Conservation (phyloP, 1,140 invertebrate species). For the Sminthurides bifidus region DNA sequence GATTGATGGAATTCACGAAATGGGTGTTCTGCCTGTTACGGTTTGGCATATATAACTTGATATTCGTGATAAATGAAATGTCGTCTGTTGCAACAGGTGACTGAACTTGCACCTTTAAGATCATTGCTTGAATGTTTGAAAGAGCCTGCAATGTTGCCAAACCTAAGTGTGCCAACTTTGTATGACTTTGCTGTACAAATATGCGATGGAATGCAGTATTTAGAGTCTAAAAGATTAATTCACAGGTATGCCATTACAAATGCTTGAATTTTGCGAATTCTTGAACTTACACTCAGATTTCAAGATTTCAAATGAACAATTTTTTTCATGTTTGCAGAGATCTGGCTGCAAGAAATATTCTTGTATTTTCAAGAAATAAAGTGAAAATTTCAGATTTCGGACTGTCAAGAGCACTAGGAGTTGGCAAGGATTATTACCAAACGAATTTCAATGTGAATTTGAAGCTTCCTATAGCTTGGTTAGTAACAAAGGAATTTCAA, state of each 20-base stretch:
- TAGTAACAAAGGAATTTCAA: slow-evolving; percentile 34
- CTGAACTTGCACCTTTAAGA: slow-evolving; percentile 84
- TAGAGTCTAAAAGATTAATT: slow-evolving; percentile 85
- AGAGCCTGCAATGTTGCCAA: slow-evolving; percentile 71
- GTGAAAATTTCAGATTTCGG: slow-evolving; percentile 99
- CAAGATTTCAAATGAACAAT: background rate
- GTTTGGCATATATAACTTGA: too few relatives aligned
- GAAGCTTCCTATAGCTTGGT: slow-evolving; percentile 96
- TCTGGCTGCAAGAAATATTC: slow-evolving; percentile 84
- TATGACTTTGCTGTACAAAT: slow-evolving; percentile 90
- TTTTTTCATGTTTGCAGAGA: slow-evolving; percentile 50
- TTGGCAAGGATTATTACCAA: slow-evolving; percentile 98
- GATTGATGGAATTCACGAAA: too few relatives aligned
- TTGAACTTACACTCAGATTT: background rate
- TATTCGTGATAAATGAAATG: too few relatives aligned
- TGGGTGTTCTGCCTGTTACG: too few relatives aligned
- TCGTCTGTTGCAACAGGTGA: slow-evolving; percentile 48
- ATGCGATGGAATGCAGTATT: slow-evolving; percentile 89
- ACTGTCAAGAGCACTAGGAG: slow-evolving; percentile 83
- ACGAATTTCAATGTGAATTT: slow-evolving; percentile 97
- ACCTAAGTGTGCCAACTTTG: slow-evolving; percentile 76
- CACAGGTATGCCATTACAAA: slow-evolving; percentile 49
- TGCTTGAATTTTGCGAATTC: background rate
- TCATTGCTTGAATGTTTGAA: slow-evolving; percentile 92
- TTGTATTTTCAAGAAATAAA: slow-evolving; percentile 90